Percentiles rank a stretch among this genome's conserved stretches.
Conservation (phyloP, 2,888 invertebrate species). For the Pteria penguin region DNA sequence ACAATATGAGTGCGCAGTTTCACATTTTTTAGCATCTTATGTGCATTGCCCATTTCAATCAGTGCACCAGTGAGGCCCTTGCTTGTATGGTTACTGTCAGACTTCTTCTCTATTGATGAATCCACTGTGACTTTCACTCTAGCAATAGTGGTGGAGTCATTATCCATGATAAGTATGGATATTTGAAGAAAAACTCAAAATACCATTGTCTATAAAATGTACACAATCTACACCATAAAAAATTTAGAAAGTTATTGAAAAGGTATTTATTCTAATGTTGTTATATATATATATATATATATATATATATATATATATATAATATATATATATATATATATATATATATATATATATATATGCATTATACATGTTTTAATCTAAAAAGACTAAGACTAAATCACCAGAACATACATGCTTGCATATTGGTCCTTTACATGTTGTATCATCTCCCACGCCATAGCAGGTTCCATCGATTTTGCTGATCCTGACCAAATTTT, state of each 20-base stretch:
- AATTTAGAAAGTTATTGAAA: not conserved
- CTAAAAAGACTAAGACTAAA: too few species aligned
- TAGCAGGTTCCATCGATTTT: slow-evolving; percentile 22
- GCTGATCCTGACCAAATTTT: slow-evolving; percentile 10
- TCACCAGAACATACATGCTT: too few species aligned
- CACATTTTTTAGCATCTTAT: slow-evolving; percentile 3
- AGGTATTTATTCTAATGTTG: not conserved
- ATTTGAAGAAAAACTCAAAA: too few species aligned
- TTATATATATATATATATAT: too few species aligned
- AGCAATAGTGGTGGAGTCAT: slow-evolving; percentile 19
- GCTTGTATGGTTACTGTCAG: slow-evolving; percentile 11
- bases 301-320: not conserved
- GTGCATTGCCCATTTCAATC: slow-evolving; percentile 6
- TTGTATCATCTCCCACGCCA: slow-evolving; percentile 18
- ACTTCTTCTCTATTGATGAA: slow-evolving; percentile 3
- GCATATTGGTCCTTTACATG: slow-evolving; percentile 10
- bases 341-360: too few species aligned
- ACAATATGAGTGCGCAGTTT: slow-evolving; percentile 12
- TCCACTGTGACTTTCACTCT: slow-evolving; percentile 16
- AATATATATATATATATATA: too few species aligned
- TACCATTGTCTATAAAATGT: not conserved
- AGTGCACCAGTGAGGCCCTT: slow-evolving; percentile 17
- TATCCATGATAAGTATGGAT: too few species aligned
- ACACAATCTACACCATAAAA: not conserved
- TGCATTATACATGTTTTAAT: too few species aligned